A percentile compares a stretch with the other conserved stretches of the same genome.
Conservation (phyloP, 2,888 invertebrate species). For the Stenchaetothrips biformis region DNA sequence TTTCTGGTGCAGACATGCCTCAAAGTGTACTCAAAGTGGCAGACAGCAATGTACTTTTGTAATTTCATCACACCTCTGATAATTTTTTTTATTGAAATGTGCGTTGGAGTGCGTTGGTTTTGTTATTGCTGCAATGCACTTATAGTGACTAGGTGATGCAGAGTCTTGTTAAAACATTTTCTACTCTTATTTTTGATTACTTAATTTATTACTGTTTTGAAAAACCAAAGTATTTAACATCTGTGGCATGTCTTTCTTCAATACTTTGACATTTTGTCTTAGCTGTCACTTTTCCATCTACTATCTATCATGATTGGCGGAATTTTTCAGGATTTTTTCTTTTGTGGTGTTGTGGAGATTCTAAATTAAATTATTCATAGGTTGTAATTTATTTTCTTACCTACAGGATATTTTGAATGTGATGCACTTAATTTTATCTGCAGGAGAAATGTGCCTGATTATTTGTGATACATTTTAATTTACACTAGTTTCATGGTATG, state of each 20-base stretch:
- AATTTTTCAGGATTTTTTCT: neutral
- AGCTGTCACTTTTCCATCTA: neutral
- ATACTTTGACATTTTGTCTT: neutral
- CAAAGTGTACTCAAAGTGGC: neutral
- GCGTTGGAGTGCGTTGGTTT: too few relatives aligned
- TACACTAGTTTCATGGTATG: neutral
- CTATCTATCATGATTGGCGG: neutral
- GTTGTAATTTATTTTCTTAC: slow-evolving; percentile 17
- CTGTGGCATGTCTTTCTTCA: neutral
- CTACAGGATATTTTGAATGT: neutral
- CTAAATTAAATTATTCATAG: neutral
- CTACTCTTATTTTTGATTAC: neutral
- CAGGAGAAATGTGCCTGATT: slow-evolving; percentile 7
- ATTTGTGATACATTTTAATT: slow-evolving; percentile 10
- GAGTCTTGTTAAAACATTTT: too few relatives aligned
- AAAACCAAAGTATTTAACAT: neutral
- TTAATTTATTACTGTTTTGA: neutral
- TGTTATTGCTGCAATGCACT: too few relatives aligned
- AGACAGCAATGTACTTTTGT: neutral
- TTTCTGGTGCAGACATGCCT: neutral
- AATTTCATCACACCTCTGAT: neutral
- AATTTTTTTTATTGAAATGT: too few relatives aligned
- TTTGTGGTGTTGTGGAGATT: too few relatives aligned
- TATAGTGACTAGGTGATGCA: too few relatives aligned
- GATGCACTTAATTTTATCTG: slow-evolving; percentile 7